Evolutionary conservation across 1,140 invertebrate species (phyloP).

Genomic region (Drosophila seguyi): DNA sequence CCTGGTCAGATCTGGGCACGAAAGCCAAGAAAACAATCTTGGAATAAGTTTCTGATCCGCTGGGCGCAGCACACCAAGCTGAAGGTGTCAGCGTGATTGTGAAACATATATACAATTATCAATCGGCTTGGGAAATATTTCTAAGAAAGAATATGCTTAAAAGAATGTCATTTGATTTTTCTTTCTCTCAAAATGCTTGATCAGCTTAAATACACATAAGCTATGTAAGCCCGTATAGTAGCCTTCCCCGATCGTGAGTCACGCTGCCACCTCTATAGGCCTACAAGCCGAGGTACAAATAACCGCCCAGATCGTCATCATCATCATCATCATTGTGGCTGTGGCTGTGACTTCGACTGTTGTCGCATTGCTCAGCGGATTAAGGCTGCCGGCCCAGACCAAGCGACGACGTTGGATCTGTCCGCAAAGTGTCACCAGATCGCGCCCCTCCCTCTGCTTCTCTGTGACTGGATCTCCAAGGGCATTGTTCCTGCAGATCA

Average conservation of each 20-base stretch:
- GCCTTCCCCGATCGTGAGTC: slow-evolving; percentile 10
- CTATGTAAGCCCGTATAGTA: not conserved
- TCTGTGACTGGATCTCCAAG: slow-evolving; percentile 36
- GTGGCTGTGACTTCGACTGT: slow-evolving; percentile 28
- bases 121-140: not conserved
- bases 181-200: too few relatives aligned
- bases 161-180: not conserved
- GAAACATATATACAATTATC: not conserved
- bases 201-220: not conserved
- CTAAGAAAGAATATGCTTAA: not conserved
- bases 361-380: slow-evolving; percentile 74
- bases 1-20: not conserved
- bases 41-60: slow-evolving; percentile 54
- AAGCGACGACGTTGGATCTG: slow-evolving; percentile 60
- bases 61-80: slow-evolving; percentile 54
- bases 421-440: slow-evolving; percentile 68
- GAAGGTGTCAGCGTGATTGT: slow-evolving; percentile 15
- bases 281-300: slow-evolving; percentile 62
- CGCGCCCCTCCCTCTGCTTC: not conserved
- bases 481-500: slow-evolving; percentile 65
- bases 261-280: slow-evolving; percentile 28
- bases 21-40: slow-evolving; percentile 40
- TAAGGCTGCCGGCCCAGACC: slow-evolving; percentile 72
- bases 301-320: slow-evolving; percentile 71
- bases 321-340: slow-evolving; percentile 21